Conservation (phyloP, 2,888 invertebrate species). For the Lasioglossum leucozonium region DNA sequence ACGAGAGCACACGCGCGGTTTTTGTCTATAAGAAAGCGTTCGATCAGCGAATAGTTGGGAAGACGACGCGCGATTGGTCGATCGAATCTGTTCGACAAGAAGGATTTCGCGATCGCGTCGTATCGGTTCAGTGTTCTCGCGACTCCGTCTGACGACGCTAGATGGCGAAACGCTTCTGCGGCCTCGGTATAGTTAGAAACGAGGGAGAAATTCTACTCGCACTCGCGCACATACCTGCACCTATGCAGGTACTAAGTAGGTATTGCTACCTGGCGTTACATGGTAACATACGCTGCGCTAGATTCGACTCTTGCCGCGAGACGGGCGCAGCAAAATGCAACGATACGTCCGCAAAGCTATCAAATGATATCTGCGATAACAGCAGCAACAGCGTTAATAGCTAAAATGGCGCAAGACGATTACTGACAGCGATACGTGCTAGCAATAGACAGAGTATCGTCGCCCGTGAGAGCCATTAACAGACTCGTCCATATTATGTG, state of each 20-base stretch:
- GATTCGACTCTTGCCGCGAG: neutral
- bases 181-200: neutral
- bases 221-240: neutral
- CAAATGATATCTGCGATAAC: neutral
- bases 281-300: neutral
- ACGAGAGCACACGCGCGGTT: no score
- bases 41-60: neutral
- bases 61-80: neutral
- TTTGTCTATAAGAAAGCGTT: neutral
- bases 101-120: neutral
- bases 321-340: neutral
- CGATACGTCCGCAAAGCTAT: neutral
- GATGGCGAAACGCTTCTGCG: neutral
- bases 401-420: no score
- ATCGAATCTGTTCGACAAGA: neutral
- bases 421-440: no score
- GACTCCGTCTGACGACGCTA: neutral
- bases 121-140: neutral
- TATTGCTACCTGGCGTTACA: no score
- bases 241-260: neutral
- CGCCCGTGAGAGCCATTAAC: no score
- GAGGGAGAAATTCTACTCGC: neutral
- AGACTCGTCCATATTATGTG: neutral
- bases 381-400: no score
- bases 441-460: no score